These are phyloP conservation scores for Escarpia spicata DNA, from an alignment of 2,888 invertebrate genomes.

Conservation along the genomic window DNA sequence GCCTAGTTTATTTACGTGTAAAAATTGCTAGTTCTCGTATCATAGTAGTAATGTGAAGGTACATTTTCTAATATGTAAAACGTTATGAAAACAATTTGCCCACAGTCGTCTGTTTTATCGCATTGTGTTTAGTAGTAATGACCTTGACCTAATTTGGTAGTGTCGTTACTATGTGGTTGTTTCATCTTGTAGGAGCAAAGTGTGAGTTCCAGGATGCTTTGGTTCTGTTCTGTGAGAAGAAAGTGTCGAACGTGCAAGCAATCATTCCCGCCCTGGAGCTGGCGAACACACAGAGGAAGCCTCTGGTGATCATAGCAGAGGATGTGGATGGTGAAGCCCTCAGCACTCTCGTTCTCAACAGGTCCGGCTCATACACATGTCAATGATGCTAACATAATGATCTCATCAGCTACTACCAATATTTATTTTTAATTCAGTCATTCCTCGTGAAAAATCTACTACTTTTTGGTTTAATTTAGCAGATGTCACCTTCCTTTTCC, in stretches of 20 bases:
- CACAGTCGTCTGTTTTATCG: neutral
- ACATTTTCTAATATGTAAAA: too few relatives aligned
- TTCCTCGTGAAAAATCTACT: neutral
- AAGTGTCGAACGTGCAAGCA: slow-evolving; percentile 95
- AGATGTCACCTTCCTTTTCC: neutral
- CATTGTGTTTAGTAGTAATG: neutral
- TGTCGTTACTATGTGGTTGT: slow-evolving; percentile 30
- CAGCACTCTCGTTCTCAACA: slow-evolving; percentile 91
- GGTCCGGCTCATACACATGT: slow-evolving; percentile 61
- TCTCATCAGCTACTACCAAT: neutral
- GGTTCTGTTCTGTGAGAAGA: slow-evolving; percentile 94
- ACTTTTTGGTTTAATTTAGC: neutral
- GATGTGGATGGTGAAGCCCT: slow-evolving; percentile 96
- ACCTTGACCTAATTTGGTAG: neutral
- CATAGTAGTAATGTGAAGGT: too few relatives aligned
- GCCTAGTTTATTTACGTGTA: too few relatives aligned
- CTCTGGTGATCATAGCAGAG: slow-evolving; percentile 93
- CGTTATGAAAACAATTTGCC: neutral
- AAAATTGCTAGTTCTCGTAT: too few relatives aligned
- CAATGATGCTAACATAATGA: neutral
- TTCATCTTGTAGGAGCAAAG: slow-evolving; percentile 79
- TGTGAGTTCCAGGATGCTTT: slow-evolving; percentile 98
- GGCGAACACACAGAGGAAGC: slow-evolving; percentile 91
- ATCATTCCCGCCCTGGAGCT: slow-evolving; percentile 97
- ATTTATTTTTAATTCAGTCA: neutral